These are phyloP conservation scores for Lontra canadensis DNA, from an alignment of 2,113 vertebrate species.

Conservation along the genomic window DNA sequence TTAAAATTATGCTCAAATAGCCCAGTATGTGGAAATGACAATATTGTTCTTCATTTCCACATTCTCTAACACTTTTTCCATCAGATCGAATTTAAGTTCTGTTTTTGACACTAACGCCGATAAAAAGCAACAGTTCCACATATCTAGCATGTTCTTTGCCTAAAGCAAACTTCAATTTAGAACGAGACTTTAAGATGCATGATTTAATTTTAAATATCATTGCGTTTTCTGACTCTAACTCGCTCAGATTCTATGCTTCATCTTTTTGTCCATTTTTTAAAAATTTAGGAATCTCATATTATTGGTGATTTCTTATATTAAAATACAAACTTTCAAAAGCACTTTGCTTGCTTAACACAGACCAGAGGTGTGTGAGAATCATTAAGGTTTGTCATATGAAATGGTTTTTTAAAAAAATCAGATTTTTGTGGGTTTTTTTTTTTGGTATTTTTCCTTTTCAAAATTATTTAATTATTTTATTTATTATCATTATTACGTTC, in stretches of 20 bases:
- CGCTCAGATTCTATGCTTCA: neutral
- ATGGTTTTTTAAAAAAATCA: neutral
- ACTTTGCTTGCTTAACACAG: neutral
- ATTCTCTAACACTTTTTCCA: neutral
- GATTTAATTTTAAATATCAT: neutral
- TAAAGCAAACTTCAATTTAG: neutral
- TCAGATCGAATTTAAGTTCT: neutral
- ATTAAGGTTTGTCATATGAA: neutral
- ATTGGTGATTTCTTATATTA: neutral
- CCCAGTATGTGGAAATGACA: neutral
- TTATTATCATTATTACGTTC: no score
- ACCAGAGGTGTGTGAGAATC: neutral
- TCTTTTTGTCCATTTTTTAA: neutral
- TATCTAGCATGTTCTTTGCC: neutral
- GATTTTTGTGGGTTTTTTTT: neutral
- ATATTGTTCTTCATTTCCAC: neutral
- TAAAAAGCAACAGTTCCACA: neutral
- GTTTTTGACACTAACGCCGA: neutral
- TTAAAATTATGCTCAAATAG: neutral
- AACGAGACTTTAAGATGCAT: neutral
- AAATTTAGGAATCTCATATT: neutral
- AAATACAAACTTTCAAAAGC: neutral
- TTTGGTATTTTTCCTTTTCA: neutral
- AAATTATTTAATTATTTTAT: neutral
- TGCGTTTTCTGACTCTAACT: conserved; percentile 5